Percentiles rank a stretch among this genome's conserved stretches.
These are phyloP conservation scores for Uropetala carovei DNA, from an alignment of 2,888 invertebrate genomes.

Conservation along the genomic window DNA sequence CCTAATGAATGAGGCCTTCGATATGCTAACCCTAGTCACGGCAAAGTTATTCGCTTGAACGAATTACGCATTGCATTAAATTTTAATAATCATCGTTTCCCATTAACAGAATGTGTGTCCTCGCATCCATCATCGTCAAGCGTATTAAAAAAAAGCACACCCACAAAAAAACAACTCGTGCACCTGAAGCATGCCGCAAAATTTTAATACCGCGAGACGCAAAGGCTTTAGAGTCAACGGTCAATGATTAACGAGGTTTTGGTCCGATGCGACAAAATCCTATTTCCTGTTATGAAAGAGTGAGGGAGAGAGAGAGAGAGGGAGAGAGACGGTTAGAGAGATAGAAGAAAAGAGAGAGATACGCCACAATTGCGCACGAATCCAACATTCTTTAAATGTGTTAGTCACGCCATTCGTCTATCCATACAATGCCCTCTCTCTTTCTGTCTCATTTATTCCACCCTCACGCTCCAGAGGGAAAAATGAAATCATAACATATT, in stretches of 20 bases:
- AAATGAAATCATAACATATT: background rate
- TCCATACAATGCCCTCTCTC: background rate
- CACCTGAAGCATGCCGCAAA: background rate
- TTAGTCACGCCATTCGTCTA: constrained; percentile 8
- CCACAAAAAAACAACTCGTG: background rate
- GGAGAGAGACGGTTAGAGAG: background rate
- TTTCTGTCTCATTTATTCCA: background rate
- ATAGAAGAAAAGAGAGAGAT: background rate
- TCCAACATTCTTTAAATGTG: constrained; percentile 21
- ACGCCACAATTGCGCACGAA: background rate
- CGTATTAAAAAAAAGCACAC: too few relatives aligned
- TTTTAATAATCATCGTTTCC: background rate
- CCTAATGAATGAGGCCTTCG: too few relatives aligned
- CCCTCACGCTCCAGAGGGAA: background rate
- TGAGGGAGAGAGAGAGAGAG: background rate
- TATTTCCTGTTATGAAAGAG: constrained; percentile 28
- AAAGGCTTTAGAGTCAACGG: background rate
- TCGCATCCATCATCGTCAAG: constrained; percentile 10
- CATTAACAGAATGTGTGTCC: background rate
- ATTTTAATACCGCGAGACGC: background rate
- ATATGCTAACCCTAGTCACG: too few relatives aligned
- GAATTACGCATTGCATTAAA: background rate
- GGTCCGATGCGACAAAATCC: constrained; percentile 7
- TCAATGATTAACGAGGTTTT: constrained; percentile 35
- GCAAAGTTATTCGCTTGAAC: too few relatives aligned